Conservation (phyloP, 2,888 invertebrate genomes). For the Conistra vaccinii region DNA sequence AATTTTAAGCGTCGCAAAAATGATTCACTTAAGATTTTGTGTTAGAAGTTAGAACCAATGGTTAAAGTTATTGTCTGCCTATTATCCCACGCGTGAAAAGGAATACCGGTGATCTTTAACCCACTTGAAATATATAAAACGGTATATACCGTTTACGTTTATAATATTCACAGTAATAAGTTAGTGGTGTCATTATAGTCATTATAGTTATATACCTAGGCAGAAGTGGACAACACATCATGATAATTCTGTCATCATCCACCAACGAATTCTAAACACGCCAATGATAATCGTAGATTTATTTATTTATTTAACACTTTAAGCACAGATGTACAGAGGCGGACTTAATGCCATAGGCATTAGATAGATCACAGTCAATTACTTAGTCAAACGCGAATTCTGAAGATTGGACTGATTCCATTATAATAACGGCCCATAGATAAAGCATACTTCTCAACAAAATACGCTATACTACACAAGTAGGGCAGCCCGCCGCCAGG, state of each 20-base stretch:
- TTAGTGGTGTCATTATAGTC: not conserved
- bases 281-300: not conserved
- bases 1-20: not conserved
- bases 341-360: no score
- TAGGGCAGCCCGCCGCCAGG: constrained; percentile 65
- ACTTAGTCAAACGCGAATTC: not conserved
- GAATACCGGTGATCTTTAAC: not conserved
- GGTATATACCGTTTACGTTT: not conserved
- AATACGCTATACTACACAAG: constrained; percentile 48
- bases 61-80: not conserved
- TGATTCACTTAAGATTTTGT: not conserved
- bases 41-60: no score
- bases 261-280: not conserved
- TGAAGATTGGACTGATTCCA: not conserved
- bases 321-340: no score
- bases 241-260: not conserved
- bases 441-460: constrained; percentile 24
- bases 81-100: not conserved
- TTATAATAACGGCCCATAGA: constrained; percentile 1
- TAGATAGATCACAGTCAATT: not conserved
- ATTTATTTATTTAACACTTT: no score
- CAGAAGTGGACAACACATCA: not conserved
- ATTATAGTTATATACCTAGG: not conserved
- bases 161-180: not conserved
- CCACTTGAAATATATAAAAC: not conserved